These are phyloP conservation scores for Sula dactylatra DNA, from an alignment of 2,113 vertebrate species.

Conservation along the genomic window DNA sequence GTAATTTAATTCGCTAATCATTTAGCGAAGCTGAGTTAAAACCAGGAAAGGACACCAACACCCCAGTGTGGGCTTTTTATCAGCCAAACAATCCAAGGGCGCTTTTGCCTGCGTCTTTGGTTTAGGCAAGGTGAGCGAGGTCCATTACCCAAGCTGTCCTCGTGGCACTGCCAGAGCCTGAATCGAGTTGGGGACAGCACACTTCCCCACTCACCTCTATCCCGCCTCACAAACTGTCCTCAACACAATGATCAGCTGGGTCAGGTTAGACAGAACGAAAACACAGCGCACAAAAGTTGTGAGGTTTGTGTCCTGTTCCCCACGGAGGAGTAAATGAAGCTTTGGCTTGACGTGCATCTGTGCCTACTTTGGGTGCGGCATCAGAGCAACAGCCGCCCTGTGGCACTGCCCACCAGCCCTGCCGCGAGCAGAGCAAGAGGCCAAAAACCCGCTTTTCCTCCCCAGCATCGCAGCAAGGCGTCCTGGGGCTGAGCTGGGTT, in stretches of 20 bases:
- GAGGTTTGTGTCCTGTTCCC: not conserved
- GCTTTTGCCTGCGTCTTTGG: not conserved
- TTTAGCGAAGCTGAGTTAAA: not conserved
- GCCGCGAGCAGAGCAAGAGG: not conserved
- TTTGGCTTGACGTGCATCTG: not conserved
- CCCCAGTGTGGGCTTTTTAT: accelerated
- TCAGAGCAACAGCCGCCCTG: not conserved
- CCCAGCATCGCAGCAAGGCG: not conserved
- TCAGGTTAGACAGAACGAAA: not conserved
- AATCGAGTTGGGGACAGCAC: accelerated
- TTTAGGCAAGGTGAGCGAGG: not conserved
- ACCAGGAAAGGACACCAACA: not conserved
- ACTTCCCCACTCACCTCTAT: not conserved
- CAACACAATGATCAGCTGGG: accelerated
- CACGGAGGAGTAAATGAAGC: accelerated
- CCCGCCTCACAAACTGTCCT: accelerated
- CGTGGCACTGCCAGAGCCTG: not conserved
- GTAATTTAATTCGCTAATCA: too few relatives aligned
- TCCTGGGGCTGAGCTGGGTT: not conserved
- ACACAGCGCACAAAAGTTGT: not conserved
- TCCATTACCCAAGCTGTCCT: not conserved
- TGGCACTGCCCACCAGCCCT: not conserved
- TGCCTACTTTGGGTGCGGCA: accelerated
- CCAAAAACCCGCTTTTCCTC: not conserved
- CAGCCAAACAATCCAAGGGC: not conserved